phyloP scores from a whole-genome alignment of 2,113 vertebrate genomes.

The Elgaria multicarinata region DNA sequence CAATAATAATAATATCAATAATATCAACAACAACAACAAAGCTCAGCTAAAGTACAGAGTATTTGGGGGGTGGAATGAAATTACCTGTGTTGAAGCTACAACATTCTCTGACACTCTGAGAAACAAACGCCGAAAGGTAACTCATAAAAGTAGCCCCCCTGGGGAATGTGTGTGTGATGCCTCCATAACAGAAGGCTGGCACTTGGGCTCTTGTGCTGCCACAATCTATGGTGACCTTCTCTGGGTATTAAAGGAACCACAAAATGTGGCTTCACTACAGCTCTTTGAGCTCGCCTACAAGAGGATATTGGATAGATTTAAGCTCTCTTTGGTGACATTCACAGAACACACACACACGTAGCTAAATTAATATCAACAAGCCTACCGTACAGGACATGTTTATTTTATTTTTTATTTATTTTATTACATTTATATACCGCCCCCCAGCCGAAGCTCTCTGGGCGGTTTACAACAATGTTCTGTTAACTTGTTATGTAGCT shows the following conservation, averaged over 20 bases:
- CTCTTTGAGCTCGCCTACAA: neutral
- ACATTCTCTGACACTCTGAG: conserved; percentile 29
- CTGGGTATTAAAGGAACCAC: conserved; percentile 47
- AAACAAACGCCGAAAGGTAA: conserved; percentile 31
- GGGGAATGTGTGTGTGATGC: conserved; percentile 47
- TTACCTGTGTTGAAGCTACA: conserved; percentile 32
- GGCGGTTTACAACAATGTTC: too few species aligned
- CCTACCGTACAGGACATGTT: too few species aligned
- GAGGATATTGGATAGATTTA: neutral
- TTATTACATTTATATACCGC: too few species aligned
- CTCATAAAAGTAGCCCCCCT: conserved; percentile 48
- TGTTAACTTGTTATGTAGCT: neutral
- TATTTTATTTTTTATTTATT: too few species aligned
- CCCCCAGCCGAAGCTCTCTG: too few species aligned
- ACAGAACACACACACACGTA: neutral
- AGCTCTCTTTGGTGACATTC: neutral
- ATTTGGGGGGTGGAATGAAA: neutral
- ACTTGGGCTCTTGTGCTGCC: conserved; percentile 50
- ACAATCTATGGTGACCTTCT: conserved; percentile 49
- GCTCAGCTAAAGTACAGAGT: conserved; percentile 21
- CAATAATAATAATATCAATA: neutral
- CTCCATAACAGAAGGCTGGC: conserved; percentile 32
- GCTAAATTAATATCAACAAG: neutral
- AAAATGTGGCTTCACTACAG: conserved; percentile 45
- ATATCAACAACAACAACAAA: too few species aligned